Base-by-base conservation (phyloP, 2,888 invertebrate genomes). In the Pandemis heparana region DNA sequence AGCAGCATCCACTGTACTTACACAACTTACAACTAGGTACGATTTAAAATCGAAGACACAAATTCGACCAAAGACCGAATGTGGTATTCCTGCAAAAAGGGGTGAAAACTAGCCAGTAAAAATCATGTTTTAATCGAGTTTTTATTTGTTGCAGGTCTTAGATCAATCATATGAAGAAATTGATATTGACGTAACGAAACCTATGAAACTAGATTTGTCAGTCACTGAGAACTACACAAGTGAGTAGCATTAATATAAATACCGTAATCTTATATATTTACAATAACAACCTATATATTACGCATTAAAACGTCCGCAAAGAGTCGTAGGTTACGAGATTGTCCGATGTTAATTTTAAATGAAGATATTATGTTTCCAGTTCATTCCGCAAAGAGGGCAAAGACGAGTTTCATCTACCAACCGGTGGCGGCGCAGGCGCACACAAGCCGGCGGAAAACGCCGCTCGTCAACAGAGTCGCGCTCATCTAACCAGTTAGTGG, bases 141-240 rank as follows among this genome's bases (percentile, higher is more conserved):
- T 10, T 23, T 32, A 18, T 69, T 59, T 60, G 23, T 74, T 70
- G 16, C 82, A 96, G 96, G 96, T 97, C 6, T 94, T 96, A 63
- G 96, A 96, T 80, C 96, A 96, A 75, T 94, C 97, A 0, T 97
- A 97, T 85, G 97, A 97, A 85, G 96, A 96, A 80, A 95, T 97
- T 67, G 97, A 97, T 77, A 96, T 97, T 78, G 97, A 97, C 76
- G 96, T 95, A 77, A 93, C 90, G 82, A 95, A 95, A 81, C 95
- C 92, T 63, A 91, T 95, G 80, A 96, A 95, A 83, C 94, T 92
- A 86, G 95, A 95, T 85, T 92, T 95, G 78, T 95, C 86, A 81
- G 91, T 92, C 95, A 95, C 95, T 85, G 89, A 96, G 95, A 92
- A 95, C 95, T 90, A 90, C 81, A 87, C 90, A 76, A 87, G 93